Evolutionary conservation across 2,888 invertebrate species (phyloP).

Genomic region (Morinoia aosen): DNA sequence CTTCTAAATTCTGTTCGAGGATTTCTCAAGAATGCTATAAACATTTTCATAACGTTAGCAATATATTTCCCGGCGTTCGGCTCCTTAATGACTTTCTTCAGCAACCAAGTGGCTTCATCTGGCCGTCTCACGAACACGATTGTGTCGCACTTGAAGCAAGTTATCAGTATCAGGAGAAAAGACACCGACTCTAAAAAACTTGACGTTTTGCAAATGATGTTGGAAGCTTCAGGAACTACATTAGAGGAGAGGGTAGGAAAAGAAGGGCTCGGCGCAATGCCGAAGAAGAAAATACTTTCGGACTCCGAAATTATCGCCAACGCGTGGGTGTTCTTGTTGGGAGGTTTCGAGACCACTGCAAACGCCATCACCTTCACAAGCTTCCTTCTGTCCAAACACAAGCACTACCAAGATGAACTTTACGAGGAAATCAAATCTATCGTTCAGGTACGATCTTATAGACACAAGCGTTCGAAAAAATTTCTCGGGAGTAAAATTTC

Average conservation of each 20-base stretch:
- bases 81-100: constrained; percentile 68
- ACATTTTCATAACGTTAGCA: constrained; percentile 69
- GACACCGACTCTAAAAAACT: constrained; percentile 66
- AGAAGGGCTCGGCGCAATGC: not conserved
- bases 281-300: constrained; percentile 66
- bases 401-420: constrained; percentile 66
- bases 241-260: constrained; percentile 38
- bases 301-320: constrained; percentile 72
- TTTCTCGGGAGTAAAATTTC: not conserved
- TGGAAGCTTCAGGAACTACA: constrained; percentile 70
- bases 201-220: constrained; percentile 73
- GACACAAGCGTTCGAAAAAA: not conserved
- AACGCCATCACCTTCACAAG: constrained; percentile 73
- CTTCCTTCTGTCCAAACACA: constrained; percentile 68
- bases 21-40: constrained; percentile 70
- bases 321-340: constrained; percentile 73
- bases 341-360: constrained; percentile 75
- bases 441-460: constrained; percentile 53
- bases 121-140: constrained; percentile 70
- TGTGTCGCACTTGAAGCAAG: constrained; percentile 69
- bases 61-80: constrained; percentile 70
- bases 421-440: constrained; percentile 64
- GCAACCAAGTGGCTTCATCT: constrained; percentile 69
- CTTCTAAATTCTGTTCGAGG: constrained; percentile 70
- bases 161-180: constrained; percentile 68